phyloP scores from a whole-genome alignment of 2,888 invertebrate genomes.

The Eurytoma californica region DNA sequence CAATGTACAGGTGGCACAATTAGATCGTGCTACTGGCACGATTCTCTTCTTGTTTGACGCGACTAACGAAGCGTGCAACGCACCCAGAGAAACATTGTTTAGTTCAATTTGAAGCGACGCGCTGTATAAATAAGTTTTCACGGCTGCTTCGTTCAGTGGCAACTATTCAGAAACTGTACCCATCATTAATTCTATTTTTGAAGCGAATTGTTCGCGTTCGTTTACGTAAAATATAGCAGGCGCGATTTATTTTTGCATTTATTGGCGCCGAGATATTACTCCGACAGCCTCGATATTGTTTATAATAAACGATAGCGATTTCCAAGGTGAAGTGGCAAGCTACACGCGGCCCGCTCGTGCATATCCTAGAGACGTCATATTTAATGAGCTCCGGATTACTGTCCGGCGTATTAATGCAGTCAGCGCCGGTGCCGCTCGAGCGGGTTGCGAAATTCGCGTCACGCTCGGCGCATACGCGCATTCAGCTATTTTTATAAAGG shows the following conservation, averaged over 20 bases:
- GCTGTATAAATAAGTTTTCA: too few relatives aligned
- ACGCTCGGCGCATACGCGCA: slow-evolving; percentile 5
- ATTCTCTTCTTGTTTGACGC: too few relatives aligned
- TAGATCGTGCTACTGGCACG: too few relatives aligned
- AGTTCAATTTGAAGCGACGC: too few relatives aligned
- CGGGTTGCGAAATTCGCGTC: slow-evolving; percentile 24
- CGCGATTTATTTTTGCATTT: not conserved
- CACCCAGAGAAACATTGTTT: too few relatives aligned
- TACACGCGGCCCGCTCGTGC: not conserved
- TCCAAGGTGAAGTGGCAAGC: slow-evolving; percentile 12
- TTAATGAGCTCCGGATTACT: slow-evolving; percentile 41
- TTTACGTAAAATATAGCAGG: not conserved
- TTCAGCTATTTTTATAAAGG: slow-evolving; percentile 18
- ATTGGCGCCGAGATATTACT: not conserved
- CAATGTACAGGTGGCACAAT: too few relatives aligned
- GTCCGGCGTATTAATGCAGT: slow-evolving; percentile 14
- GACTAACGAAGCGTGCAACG: too few relatives aligned
- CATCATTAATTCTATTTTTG: too few relatives aligned
- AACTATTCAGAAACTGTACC: too few relatives aligned
- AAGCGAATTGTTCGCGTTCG: not conserved
- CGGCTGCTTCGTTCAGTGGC: too few relatives aligned
- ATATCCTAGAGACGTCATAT: slow-evolving; percentile 24
- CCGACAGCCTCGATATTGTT: slow-evolving; percentile 29
- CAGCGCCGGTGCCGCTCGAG: not conserved
- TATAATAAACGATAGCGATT: slow-evolving; percentile 23